Conservation (phyloP, 2,113 vertebrate genomes). For the Bungarus multicinctus region DNA sequence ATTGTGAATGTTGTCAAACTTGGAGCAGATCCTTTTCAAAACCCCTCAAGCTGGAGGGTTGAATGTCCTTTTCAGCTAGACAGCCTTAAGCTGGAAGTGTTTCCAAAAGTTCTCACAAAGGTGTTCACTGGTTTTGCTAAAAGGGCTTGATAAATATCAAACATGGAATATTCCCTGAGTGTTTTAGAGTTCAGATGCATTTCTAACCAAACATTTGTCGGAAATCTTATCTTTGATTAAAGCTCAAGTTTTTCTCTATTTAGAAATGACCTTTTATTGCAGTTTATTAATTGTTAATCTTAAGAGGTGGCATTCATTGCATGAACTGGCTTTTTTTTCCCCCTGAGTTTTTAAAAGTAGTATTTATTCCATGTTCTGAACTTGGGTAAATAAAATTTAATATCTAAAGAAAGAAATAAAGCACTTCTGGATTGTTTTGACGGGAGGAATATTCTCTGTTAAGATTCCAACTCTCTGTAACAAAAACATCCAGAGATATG, state of each 20-base stretch:
- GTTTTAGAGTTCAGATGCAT: conserved; percentile 22
- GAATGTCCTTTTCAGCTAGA: conserved; percentile 25
- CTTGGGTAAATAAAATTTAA: neutral
- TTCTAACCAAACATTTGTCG: conserved; percentile 7
- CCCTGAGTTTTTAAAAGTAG: neutral
- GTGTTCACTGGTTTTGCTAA: conserved; percentile 32
- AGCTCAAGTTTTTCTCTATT: conserved; percentile 36
- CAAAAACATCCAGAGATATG: neutral
- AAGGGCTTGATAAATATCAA: conserved; percentile 48
- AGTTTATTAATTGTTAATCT: conserved; percentile 5
- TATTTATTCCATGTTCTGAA: neutral
- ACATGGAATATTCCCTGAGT: conserved; percentile 51
- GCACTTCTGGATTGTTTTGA: neutral
- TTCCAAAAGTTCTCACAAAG: conserved; percentile 25
- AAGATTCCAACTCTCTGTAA: neutral
- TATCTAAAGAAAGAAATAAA: neutral
- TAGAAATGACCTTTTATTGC: neutral
- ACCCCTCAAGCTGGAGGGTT: conserved; percentile 24
- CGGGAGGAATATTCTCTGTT: neutral
- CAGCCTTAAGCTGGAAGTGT: conserved; percentile 41
- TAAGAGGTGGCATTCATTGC: conserved; percentile 3
- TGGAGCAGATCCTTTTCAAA: conserved; percentile 25
- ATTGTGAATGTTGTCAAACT: conserved; percentile 21
- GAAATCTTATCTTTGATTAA: conserved; percentile 43
- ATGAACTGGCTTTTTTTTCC: neutral